These are phyloP conservation scores for Mythimna albipuncta DNA, from an alignment of 2,888 invertebrate species.

Conservation along the genomic window DNA sequence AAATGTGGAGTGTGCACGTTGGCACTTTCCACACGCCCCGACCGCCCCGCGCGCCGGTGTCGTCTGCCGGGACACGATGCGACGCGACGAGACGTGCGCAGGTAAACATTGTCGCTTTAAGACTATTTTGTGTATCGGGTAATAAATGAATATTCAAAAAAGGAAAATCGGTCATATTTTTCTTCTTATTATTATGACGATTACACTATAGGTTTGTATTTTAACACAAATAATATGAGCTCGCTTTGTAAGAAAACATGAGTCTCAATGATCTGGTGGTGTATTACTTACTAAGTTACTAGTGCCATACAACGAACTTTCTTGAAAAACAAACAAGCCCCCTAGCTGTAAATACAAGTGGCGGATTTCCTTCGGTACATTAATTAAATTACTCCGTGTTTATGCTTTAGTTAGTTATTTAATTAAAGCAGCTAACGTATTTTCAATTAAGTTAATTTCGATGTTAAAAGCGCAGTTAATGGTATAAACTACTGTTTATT, in stretches of 20 bases:
- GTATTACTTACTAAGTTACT: background rate
- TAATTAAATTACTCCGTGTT: conserved; percentile 60
- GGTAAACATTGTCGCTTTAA: conserved; percentile 9
- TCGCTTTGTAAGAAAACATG: background rate
- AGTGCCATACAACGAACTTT: conserved; percentile 20
- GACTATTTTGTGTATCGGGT: background rate
- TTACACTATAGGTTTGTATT: background rate
- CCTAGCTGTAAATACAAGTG: conserved; percentile 49
- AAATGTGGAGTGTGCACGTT: conserved; percentile 67
- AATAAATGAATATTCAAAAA: background rate
- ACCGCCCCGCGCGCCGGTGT: conserved; percentile 7
- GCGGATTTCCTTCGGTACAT: conserved; percentile 58
- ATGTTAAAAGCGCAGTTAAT: conserved; percentile 38
- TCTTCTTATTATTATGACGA: background rate
- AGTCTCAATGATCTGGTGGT: background rate
- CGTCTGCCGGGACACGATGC: background rate
- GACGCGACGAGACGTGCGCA: conserved; percentile 8
- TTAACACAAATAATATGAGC: background rate
- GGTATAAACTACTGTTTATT: conserved; percentile 28
- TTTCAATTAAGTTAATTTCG: conserved; percentile 39
- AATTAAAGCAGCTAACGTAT: conserved; percentile 44
- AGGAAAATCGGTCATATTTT: background rate
- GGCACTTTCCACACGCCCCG: conserved; percentile 45
- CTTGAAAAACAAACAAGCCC: conserved; percentile 42
- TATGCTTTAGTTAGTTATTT: conserved; percentile 55